phyloP scores from a whole-genome alignment of 53 echinoderm and acorn worm genomes.

The Patiria pectinifera region DNA sequence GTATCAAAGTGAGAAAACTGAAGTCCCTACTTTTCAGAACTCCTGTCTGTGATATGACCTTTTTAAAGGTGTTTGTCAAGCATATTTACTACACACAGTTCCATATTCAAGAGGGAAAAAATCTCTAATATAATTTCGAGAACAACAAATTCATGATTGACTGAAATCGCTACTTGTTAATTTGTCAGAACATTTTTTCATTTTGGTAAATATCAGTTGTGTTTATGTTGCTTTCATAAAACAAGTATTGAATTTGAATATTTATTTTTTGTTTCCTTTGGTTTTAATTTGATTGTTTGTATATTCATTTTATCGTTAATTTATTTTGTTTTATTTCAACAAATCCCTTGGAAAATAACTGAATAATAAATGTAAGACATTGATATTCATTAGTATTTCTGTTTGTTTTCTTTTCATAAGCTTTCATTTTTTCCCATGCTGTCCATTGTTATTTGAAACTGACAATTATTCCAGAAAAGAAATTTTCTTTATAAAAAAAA shows the following conservation, averaged over 20 bases:
- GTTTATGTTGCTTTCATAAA: no score
- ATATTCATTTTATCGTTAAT: not conserved
- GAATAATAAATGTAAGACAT: not conserved
- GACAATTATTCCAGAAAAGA: no score
- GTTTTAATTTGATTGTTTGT: not conserved
- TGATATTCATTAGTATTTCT: not conserved
- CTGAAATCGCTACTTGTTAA: no score
- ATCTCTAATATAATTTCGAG: no score
- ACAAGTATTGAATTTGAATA: not conserved
- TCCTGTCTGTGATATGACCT: not conserved
- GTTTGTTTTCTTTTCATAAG: not conserved
- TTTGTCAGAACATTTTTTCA: no score
- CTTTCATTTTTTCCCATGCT: not conserved
- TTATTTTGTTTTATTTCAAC: not conserved
- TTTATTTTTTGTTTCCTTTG: not conserved
- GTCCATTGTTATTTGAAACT: no score
- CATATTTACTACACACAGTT: no score
- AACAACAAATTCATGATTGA: no score
- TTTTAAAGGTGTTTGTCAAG: no score
- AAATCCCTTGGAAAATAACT: not conserved
- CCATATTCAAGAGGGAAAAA: no score
- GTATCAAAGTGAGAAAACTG: not conserved
- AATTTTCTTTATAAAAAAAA: no score
- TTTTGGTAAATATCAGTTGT: no score
- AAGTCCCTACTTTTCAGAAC: not conserved